A percentile compares a stretch with the other conserved stretches of the same genome.
Evolutionary conservation across 2,797 vertebrate species (phyloP).

Genomic region (Pelobates cultripes): DNA sequence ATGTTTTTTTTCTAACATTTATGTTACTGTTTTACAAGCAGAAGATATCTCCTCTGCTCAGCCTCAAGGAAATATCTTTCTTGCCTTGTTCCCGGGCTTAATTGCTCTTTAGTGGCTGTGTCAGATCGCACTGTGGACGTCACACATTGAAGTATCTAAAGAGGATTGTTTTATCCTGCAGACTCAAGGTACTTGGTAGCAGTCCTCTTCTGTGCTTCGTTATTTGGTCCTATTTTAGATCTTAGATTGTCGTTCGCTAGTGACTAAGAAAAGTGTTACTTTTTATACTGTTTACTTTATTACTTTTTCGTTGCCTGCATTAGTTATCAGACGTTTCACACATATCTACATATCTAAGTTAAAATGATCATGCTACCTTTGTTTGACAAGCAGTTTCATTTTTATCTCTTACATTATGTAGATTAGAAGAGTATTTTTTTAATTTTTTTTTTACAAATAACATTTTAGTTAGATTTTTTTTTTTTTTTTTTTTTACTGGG

Average conservation of each 20-base stretch:
- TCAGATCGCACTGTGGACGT: slow-evolving; percentile 17
- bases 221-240: background rate
- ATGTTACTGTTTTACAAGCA: background rate
- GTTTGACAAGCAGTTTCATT: too few species aligned
- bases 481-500: too few species aligned
- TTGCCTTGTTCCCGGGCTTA: slow-evolving; percentile 6
- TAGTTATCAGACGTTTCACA: too few species aligned
- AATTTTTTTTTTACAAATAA: too few species aligned
- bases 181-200: background rate
- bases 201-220: background rate
- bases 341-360: too few species aligned
- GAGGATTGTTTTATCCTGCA: background rate
- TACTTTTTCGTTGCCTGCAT: too few species aligned
- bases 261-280: too few species aligned
- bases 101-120: background rate
- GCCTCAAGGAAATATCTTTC: slow-evolving; percentile 1
- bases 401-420: too few species aligned
- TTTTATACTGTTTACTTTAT: background rate
- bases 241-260: background rate
- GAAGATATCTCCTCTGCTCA: background rate
- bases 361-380: too few species aligned
- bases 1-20: background rate
- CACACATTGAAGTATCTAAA: background rate
- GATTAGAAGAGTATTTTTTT: too few species aligned
- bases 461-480: too few species aligned